Base-by-base conservation (phyloP, 2,797 vertebrate genomes). In the Leptodactylus fallax region DNA sequence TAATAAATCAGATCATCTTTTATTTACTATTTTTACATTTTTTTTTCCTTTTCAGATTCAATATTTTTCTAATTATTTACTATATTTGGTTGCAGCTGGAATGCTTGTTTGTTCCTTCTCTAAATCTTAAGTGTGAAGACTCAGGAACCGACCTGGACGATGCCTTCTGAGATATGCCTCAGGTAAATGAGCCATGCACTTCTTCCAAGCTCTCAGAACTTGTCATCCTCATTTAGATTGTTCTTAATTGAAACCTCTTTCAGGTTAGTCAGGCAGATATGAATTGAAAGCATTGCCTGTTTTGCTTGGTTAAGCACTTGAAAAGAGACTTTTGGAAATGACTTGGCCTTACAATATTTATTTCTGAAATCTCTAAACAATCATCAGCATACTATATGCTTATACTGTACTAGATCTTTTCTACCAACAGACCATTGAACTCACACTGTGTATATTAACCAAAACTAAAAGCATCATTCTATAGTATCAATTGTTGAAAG, bases 81-180 rank as follows among this genome's bases (percentile, higher is more conserved):
- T 51, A 17, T 79, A 89, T 90, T 67, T 92, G 81, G 90, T 87
- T 90, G 71, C 89, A 96, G 95, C 90, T 93, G 94, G 92, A 92
- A 94, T 94, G 88, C 87, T 90, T 81, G 16, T 91, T 78, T 90
- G 90, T 90, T 91, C 91, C 53, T 65, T 88, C 86, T n/a, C 27
- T 74, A 71, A 83, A 89, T 86, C 90, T 21, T 94, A 91, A 95
- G 87, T 63, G 91, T 91, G 85, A 90, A 88, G 90, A 92, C 91
- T 91, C 85, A 56, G 91, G 92, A 93, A 25, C 47, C 85, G 90
- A 92, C 90, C 81, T 91, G 94, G 94, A 97, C 92, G 92, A 99
- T 98, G 97, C 97, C 97, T 86, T 97, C 97, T 92, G 97, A 98
- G 95, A 96, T 95, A 92, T 95, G 95, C 93, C 94, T 97, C 93